Evolutionary conservation across 2,888 invertebrate genomes (phyloP).

Genomic region (Allacma fusca): DNA sequence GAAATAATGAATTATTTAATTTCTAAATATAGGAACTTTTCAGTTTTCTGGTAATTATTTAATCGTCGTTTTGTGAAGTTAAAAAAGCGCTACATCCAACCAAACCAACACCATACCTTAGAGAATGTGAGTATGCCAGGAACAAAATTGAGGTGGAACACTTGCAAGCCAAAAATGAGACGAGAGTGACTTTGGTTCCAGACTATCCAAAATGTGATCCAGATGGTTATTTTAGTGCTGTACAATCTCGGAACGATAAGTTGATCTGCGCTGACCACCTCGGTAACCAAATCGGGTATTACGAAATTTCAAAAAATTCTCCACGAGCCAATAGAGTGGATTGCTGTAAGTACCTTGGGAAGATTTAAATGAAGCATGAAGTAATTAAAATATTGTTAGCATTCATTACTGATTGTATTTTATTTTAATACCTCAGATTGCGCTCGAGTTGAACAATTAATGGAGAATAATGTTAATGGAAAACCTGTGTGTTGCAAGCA

Average conservation of each 20-base stretch:
- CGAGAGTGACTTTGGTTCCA: conserved; percentile 45
- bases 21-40: too few relatives aligned
- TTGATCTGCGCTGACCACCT: conserved; percentile 70
- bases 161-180: conserved; percentile 45
- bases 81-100: conserved; percentile 15
- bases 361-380: neutral
- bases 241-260: conserved; percentile 52
- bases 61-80: neutral
- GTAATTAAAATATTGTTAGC: neutral
- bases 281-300: conserved; percentile 69
- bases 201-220: conserved; percentile 57
- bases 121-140: conserved; percentile 51
- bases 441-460: conserved; percentile 68
- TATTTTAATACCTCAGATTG: conserved; percentile 69
- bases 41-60: neutral
- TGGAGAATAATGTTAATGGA: conserved; percentile 65
- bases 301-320: conserved; percentile 65
- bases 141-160: conserved; percentile 49
- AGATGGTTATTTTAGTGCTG: conserved; percentile 58
- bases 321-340: conserved; percentile 64
- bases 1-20: neutral
- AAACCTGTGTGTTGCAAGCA: conserved; percentile 71
- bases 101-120: conserved; percentile 40
- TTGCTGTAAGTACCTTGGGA: conserved; percentile 61
- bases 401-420: neutral